Base-by-base conservation (phyloP, 2,797 vertebrate genomes). In the Girardinus metallicus region DNA sequence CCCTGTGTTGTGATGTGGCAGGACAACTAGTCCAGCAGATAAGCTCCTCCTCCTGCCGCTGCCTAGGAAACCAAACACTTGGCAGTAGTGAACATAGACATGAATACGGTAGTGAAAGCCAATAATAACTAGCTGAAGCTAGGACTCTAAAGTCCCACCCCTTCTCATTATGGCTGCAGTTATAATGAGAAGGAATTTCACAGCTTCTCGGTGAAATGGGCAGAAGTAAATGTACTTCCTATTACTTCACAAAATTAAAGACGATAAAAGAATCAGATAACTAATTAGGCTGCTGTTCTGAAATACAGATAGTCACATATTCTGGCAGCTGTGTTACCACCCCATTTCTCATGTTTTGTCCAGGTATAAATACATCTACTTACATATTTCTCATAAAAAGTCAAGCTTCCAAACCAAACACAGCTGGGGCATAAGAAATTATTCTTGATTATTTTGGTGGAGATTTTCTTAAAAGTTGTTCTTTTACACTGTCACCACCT, bases 1-100 rank as follows among this genome's bases (percentile, higher is more conserved):
- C 36, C 71, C 68, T 39, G 12, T 71, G 79, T 44, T 76, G 21
- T 72, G 86, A 90, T 91, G 91, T 92, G 91, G 91, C 93, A 93
- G 0, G 60, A 26, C 43, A n/a, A 80, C 60, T 15, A 4, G 43
- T 44, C n/a, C n/a, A 44, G 12, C 46, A 64, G 31, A 39, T 26
- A 72, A 55, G 82, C 82, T 68, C 84, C 87, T 39, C 78, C 82
- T 60, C 82, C 73, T 73, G 1, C 15, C 15, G 86, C 78, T 91
- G 73, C 82, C 82, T 73, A 1, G 85, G 86, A 76, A 86, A 92
- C 90, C 76, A 57, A 83, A 85, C 31, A 57, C 16, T 47, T 47
- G 15, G 46, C 46, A 47, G 46, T 47, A 47, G 47, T 21, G 47
- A 51, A 51, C n/a, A n/a, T n/a, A n/a, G n/a, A n/a, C n/a, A n/a